Evolutionary conservation across 2,113 vertebrate genomes (phyloP).

Genomic region (Cettia cetti): DNA sequence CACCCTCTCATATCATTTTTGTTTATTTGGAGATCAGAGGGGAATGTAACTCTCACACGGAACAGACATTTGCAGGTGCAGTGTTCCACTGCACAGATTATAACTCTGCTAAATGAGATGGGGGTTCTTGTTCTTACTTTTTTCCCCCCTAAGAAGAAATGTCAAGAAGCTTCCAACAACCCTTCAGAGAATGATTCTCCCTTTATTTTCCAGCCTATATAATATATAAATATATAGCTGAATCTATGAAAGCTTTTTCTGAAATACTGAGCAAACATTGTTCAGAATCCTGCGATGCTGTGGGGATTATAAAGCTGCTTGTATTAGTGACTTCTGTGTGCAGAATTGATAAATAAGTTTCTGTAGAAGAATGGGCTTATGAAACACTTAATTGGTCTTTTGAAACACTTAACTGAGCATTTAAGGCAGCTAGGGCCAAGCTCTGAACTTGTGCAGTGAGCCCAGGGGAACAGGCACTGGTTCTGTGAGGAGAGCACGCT

Average conservation of each 20-base stretch:
- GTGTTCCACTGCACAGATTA: not conserved
- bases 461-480: not conserved
- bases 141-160: not conserved
- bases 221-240: not conserved
- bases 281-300: not conserved
- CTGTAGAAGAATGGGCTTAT: not conserved
- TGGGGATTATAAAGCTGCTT: not conserved
- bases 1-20: not conserved
- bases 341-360: not conserved
- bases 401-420: not conserved
- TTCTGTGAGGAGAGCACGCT: not conserved
- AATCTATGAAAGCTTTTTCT: not conserved
- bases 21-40: not conserved
- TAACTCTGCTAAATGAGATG: not conserved
- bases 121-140: not conserved
- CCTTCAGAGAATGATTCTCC: not conserved
- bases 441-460: not conserved
- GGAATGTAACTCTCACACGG: not conserved
- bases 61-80: rapidly evolving
- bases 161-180: not conserved
- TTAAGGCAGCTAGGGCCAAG: not conserved
- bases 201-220: not conserved
- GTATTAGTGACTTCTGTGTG: not conserved
- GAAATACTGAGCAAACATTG: not conserved
- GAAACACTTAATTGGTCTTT: not conserved